Evolutionary conservation across 2,888 invertebrate genomes (phyloP).

Genomic region (Gortyna flavago): DNA sequence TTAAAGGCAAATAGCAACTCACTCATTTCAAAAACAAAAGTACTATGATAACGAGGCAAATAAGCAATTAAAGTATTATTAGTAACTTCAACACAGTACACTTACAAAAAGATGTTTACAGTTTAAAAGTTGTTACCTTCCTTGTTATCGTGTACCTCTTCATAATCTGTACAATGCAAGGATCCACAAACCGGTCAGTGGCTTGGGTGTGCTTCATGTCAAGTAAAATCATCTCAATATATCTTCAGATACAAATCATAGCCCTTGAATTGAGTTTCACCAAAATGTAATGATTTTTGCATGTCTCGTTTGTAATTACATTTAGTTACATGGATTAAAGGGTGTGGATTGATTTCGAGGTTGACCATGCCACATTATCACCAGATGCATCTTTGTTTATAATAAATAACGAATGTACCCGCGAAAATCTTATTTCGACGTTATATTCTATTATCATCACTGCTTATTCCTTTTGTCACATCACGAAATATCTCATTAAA

Average conservation of each 20-base stretch:
- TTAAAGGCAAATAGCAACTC: conserved; percentile 75
- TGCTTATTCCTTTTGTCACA: neutral
- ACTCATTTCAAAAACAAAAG: conserved; percentile 65
- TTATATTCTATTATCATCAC: neutral
- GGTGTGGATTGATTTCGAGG: conserved; percentile 19
- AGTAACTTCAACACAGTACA: conserved; percentile 24
- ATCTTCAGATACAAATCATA: conserved; percentile 32
- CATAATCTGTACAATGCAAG: conserved; percentile 39
- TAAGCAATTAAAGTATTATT: conserved; percentile 31
- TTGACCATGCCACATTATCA: conserved; percentile 24
- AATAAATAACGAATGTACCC: neutral
- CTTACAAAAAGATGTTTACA: conserved; percentile 16
- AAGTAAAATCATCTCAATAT: conserved; percentile 45
- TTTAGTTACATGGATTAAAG: conserved; percentile 40
- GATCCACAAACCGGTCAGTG: conserved; percentile 40
- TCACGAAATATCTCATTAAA: neutral
- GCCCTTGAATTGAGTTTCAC: conserved; percentile 31
- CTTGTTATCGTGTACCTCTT: conserved; percentile 56
- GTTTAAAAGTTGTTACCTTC: conserved; percentile 28
- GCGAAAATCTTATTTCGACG: neutral
- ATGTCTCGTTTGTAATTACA: conserved; percentile 58
- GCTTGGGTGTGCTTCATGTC: conserved; percentile 65
- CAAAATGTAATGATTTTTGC: conserved; percentile 46
- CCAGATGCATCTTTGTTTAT: conserved; percentile 52
- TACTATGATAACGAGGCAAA: conserved; percentile 57